These are phyloP conservation scores for Diarsia brunnea DNA, from an alignment of 2,888 invertebrate species.

Conservation along the genomic window DNA sequence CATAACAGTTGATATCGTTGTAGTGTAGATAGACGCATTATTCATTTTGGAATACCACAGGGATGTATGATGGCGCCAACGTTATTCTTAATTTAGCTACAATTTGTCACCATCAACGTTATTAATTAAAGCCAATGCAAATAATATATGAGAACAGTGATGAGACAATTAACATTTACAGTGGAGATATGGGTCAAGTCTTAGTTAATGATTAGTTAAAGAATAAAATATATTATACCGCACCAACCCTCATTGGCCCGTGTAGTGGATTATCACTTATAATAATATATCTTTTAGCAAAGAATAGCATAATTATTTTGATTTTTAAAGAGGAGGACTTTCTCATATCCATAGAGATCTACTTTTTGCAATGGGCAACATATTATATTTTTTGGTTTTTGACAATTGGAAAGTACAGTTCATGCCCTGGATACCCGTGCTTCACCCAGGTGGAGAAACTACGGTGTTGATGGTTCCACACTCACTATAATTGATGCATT, in stretches of 20 bases:
- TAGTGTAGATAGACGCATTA: background rate
- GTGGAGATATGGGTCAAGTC: background rate
- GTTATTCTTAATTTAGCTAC: constrained; percentile 30
- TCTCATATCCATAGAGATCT: too few species aligned
- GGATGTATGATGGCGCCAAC: constrained; percentile 18
- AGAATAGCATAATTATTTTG: too few species aligned
- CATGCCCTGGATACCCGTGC: too few species aligned
- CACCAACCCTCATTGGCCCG: background rate
- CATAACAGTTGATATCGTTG: background rate
- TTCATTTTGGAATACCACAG: constrained; percentile 31
- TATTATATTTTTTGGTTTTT: too few species aligned
- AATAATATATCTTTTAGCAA: too few species aligned
- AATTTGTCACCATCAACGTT: constrained; percentile 36
- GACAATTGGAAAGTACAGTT: too few species aligned
- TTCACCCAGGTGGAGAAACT: too few species aligned
- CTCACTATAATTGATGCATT: too few species aligned
- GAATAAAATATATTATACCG: background rate
- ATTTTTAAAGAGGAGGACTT: too few species aligned
- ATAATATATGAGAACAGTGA: constrained; percentile 10
- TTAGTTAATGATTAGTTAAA: background rate
- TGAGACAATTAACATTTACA: constrained; percentile 14
- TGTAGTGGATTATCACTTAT: background rate
- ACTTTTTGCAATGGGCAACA: too few species aligned
- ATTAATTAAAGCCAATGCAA: constrained; percentile 42
- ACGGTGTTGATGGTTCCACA: too few species aligned